Evolutionary conservation across 2,113 vertebrate species (phyloP).

Genomic region (Scomber japonicus): DNA sequence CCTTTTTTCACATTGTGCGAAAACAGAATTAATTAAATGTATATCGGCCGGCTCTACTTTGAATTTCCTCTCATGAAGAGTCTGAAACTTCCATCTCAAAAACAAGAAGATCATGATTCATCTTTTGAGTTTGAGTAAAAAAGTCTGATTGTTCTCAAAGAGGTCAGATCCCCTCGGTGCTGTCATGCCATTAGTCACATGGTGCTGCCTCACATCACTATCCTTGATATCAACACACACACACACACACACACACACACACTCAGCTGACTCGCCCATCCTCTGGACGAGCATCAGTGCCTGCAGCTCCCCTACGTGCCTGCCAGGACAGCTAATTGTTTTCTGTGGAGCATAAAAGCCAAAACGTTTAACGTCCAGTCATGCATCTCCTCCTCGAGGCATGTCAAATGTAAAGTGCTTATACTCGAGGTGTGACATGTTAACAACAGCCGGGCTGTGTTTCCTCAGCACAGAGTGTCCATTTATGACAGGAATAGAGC

Average conservation of each 20-base stretch:
- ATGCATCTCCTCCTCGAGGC: constrained; percentile 28
- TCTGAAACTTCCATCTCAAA: not conserved
- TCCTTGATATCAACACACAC: constrained; percentile 5
- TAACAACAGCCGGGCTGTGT: constrained; percentile 22
- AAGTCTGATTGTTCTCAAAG: constrained; percentile 34
- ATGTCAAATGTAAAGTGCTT: constrained; percentile 21
- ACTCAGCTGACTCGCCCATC: constrained; percentile 67
- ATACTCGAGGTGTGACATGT: constrained; percentile 13
- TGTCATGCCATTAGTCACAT: constrained; percentile 75
- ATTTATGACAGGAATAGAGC: constrained; percentile 29
- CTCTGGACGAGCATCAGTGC: constrained; percentile 1
- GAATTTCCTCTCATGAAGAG: not conserved
- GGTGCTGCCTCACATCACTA: constrained; percentile 28
- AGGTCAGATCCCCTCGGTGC: constrained; percentile 37
- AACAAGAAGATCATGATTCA: not conserved
- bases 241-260: constrained; percentile 4
- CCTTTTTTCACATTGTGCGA: too few relatives aligned
- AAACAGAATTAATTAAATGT: too few relatives aligned
- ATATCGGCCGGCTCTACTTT: too few relatives aligned
- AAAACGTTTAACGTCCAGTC: constrained; percentile 30
- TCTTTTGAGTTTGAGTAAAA: not conserved
- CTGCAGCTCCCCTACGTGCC: constrained; percentile 2
- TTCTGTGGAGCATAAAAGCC: constrained; percentile 7
- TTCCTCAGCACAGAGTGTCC: constrained; percentile 20
- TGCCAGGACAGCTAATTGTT: constrained; percentile 19